These are phyloP conservation scores for Atlantisia rogersi DNA, from an alignment of 2,113 vertebrate species.

Conservation along the genomic window DNA sequence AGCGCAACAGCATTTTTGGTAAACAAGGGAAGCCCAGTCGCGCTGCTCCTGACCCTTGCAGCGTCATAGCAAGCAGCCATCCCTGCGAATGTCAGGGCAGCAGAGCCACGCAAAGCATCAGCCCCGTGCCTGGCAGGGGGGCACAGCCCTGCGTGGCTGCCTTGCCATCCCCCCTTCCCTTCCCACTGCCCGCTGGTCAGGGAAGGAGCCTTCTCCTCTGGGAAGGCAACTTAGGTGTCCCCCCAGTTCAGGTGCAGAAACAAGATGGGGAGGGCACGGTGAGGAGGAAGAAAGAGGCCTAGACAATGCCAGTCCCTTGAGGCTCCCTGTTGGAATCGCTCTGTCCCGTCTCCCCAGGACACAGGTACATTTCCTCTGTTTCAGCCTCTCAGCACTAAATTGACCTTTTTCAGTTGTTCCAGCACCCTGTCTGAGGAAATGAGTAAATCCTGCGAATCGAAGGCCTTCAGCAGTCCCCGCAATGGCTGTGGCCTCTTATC, in stretches of 20 bases:
- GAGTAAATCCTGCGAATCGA: background rate
- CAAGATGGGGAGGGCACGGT: accelerated
- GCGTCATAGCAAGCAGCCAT: background rate
- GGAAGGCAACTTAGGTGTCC: background rate
- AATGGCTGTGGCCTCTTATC: background rate
- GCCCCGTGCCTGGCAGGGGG: background rate
- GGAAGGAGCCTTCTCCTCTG: background rate
- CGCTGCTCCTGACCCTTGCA: background rate
- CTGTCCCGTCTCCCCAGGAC: background rate
- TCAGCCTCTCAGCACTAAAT: background rate
- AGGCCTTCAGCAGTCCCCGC: background rate
- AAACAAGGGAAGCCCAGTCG: background rate
- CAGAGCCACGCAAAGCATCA: background rate
- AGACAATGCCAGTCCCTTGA: background rate
- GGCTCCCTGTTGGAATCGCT: background rate
- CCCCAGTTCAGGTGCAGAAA: background rate
- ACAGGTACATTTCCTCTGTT: background rate
- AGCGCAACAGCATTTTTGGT: background rate
- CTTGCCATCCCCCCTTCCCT: background rate
- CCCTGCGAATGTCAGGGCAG: background rate
- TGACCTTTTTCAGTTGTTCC: background rate
- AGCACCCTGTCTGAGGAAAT: background rate
- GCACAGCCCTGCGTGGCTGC: background rate
- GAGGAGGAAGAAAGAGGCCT: background rate
- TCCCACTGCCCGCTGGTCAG: accelerated